phyloP scores from a whole-genome alignment of 30 jellyfish, hydroid and myxozoan species.

The Euphysa ruthae region DNA sequence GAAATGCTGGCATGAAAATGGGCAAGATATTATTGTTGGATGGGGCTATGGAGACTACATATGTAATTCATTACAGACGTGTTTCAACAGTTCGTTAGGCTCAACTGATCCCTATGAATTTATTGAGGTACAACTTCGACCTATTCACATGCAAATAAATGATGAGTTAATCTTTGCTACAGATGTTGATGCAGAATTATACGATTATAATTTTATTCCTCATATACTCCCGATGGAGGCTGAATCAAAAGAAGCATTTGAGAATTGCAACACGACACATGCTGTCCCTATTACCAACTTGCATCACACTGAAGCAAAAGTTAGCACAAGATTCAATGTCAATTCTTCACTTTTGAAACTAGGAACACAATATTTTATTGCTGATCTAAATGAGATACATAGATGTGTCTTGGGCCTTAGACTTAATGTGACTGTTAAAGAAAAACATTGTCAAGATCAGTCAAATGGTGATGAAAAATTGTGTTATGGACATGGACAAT shows the following conservation, averaged over 20 bases:
- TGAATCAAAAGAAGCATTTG: constrained; percentile 51
- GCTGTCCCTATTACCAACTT: constrained; percentile 64
- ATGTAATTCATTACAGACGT: constrained; percentile 67
- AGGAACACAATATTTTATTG: constrained; percentile 86
- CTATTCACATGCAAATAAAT: constrained; percentile 69
- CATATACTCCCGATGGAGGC: constrained; percentile 71
- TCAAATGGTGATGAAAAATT: not conserved
- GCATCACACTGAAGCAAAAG: not conserved
- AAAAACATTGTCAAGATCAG: constrained; percentile 51
- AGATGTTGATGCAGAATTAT: constrained; percentile 63
- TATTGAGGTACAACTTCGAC: constrained; percentile 80
- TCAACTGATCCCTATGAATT: constrained; percentile 12
- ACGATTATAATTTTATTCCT: constrained; percentile 52
- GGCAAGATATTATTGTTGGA: constrained; percentile 67
- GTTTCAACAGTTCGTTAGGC: constrained; percentile 40
- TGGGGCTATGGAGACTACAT: constrained; percentile 91
- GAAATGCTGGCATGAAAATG: constrained; percentile 77
- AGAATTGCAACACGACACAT: constrained; percentile 55
- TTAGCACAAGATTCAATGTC: constrained; percentile 36
- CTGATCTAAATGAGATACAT: constrained; percentile 62
- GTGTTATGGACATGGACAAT: constrained; percentile 81
- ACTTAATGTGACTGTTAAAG: constrained; percentile 80
- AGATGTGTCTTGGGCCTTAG: constrained; percentile 88
- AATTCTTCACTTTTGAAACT: constrained; percentile 45
- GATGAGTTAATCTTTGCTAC: constrained; percentile 70